Evolutionary conservation across 30 jellyfish, hydroid and myxozoan genomes (phyloP), one percentile per base, ranked within the genome.

Genomic region (Aurelia coerulea): DNA sequence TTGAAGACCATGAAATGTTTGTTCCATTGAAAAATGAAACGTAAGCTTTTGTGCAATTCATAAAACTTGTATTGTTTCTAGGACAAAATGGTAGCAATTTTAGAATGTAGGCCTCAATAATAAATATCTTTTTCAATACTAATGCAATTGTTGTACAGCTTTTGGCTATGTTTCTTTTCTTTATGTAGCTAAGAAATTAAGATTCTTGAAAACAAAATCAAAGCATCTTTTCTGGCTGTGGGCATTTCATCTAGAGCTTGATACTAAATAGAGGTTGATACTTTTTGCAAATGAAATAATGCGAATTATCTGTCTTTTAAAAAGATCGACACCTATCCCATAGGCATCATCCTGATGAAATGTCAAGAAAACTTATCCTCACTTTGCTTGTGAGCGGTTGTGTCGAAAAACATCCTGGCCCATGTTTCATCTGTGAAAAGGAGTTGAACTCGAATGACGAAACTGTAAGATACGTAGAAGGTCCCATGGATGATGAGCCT

Each of bases 371-470:
- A 23, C 29, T 23, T 23, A 23, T 23, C 29, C 29, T 23, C 29
- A 23, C 29, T 23, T 68, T 68, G 79, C 59, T 68, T 32, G 58
- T 68, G 79, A 68, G 0, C 39, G 79, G 79, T 31, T 68, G 79
- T 60, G 79, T 68, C 19, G 0, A 68, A 68, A 68, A 32, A 68
- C 79, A 68, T 56, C 79, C 79, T 68, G 79, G 79, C 58, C 79
- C 79, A 15, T 68, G 79, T 32, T 68, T 68, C 58, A 68, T 68
- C 58, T 68, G 79, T 68, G 79, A 68, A 68, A 68, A 68, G 79
- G 79, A 68, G 79, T 60, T 68, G 79, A 68, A 32, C 79, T 68
- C 79, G 58, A 68, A 68, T 31, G 79, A 68, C 56, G 1, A 68
- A 68, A 68, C 59, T 18, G 29, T 23, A 23, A 23, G 29, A 23